phyloP scores from a whole-genome alignment of 37 sponge, comb jelly and placozoan species.

The Hexactinellida sp. region DNA sequence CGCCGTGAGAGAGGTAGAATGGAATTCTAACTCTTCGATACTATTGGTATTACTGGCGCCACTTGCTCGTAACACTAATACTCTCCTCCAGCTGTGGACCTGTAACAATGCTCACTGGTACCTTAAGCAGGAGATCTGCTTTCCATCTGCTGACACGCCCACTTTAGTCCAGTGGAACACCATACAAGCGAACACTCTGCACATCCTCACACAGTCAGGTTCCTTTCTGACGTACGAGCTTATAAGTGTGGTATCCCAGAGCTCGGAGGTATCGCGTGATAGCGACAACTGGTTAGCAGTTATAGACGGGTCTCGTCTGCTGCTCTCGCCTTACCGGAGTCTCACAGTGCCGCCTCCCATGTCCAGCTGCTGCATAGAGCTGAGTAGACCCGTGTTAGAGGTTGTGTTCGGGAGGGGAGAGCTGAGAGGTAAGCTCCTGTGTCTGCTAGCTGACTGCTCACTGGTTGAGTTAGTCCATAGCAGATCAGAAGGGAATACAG shows the following conservation, averaged over 20 bases:
- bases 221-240: slow-evolving; percentile 43
- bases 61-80: neutral
- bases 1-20: slow-evolving; percentile 39
- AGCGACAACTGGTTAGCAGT: slow-evolving; percentile 46
- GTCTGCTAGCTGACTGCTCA: neutral
- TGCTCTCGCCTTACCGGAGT: slow-evolving; percentile 65
- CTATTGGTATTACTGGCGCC: slow-evolving; percentile 51
- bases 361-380: slow-evolving; percentile 26
- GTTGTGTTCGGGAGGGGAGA: slow-evolving; percentile 34
- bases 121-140: slow-evolving; percentile 71
- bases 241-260: slow-evolving; percentile 34
- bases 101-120: slow-evolving; percentile 84
- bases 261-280: slow-evolving; percentile 11
- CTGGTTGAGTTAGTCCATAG: neutral
- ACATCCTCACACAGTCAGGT: slow-evolving; percentile 60
- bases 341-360: slow-evolving; percentile 85
- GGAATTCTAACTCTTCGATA: slow-evolving; percentile 75
- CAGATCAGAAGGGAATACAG: neutral
- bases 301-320: slow-evolving; percentile 59
- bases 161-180: slow-evolving; percentile 53
- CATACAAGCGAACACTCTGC: slow-evolving; percentile 36
- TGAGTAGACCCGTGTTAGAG: slow-evolving; percentile 25
- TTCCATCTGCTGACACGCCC: neutral
- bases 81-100: slow-evolving; percentile 73
- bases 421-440: neutral